Percentiles rank a stretch among this genome's conserved stretches.
Evolutionary conservation across 1,140 invertebrate species (phyloP).

Genomic region (Nasonia giraulti): DNA sequence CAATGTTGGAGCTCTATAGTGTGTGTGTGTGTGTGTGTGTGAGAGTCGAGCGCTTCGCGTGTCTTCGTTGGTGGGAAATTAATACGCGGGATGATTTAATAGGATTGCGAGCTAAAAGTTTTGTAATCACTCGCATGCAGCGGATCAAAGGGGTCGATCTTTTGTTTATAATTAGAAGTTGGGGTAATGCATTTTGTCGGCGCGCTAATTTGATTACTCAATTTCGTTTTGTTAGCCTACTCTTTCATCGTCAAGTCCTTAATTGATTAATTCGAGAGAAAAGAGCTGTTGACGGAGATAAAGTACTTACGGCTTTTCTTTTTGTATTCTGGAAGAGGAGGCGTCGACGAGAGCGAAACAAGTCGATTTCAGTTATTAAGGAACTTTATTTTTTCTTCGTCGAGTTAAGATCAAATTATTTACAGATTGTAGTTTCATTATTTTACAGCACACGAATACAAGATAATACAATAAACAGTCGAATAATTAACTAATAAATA

Average conservation of each 20-base stretch:
- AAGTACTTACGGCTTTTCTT: too few species aligned
- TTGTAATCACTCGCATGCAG: not conserved
- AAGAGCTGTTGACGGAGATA: too few species aligned
- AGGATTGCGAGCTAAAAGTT: not conserved
- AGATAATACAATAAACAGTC: conserved; percentile 57
- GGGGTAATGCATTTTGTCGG: not conserved
- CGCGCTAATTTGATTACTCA: not conserved
- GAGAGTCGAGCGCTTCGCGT: not conserved
- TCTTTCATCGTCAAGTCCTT: not conserved
- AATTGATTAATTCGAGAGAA: not conserved
- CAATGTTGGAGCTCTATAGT: not conserved
- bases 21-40: not conserved
- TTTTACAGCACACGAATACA: conserved; percentile 57
- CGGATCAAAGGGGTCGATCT: not conserved
- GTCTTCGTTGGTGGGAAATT: not conserved
- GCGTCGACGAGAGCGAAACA: not conserved
- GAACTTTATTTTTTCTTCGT: conserved; percentile 54
- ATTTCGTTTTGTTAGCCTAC: not conserved
- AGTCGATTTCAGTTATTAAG: conserved; percentile 44
- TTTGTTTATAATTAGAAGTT: not conserved
- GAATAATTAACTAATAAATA: conserved; percentile 56
- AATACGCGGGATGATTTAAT: not conserved
- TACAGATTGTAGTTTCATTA: conserved; percentile 61
- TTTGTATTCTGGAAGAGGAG: not conserved
- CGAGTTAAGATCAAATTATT: conserved; percentile 56